These are phyloP conservation scores for Drosophila eohydei DNA, from an alignment of 2,888 invertebrate species.

Conservation along the genomic window DNA sequence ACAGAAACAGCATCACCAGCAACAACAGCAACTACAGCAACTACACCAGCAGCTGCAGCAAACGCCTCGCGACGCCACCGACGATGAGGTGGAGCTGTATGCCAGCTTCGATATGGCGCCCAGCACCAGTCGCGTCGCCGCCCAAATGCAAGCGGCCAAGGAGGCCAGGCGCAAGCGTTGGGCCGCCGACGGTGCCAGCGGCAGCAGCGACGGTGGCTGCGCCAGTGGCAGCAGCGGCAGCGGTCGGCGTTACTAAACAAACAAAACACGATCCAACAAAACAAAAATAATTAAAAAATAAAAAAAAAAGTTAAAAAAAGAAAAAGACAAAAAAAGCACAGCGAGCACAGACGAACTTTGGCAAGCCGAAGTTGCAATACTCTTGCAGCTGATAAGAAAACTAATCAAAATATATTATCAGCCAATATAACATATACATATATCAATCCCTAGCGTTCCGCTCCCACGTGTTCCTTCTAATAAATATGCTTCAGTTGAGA, in stretches of 20 bases:
- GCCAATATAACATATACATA: neutral
- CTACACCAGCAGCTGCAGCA: constrained; percentile 23
- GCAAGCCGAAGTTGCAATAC: constrained; percentile 19
- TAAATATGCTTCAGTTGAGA: neutral
- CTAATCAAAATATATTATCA: neutral
- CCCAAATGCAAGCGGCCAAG: constrained; percentile 82
- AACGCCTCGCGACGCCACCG: constrained; percentile 70
- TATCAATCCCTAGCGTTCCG: neutral
- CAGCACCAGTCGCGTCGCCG: constrained; percentile 79
- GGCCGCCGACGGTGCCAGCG: constrained; percentile 82
- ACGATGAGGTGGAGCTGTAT: constrained; percentile 82
- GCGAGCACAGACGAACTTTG: constrained; percentile 20
- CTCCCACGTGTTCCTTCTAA: neutral
- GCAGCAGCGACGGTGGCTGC: constrained; percentile 74
- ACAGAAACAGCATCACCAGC: constrained; percentile 42
- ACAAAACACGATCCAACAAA: constrained; percentile 5
- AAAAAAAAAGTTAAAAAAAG: neutral
- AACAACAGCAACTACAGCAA: constrained; percentile 25
- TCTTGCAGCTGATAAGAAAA: constrained; percentile 16
- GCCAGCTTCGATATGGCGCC: constrained; percentile 78
- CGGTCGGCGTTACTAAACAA: constrained; percentile 65
- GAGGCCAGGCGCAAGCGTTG: constrained; percentile 80
- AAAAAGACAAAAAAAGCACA: neutral
- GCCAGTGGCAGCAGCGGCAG: constrained; percentile 71
- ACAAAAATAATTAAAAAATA: neutral